Conservation (phyloP, 2,888 invertebrate species). For the Andrena bucephala region DNA sequence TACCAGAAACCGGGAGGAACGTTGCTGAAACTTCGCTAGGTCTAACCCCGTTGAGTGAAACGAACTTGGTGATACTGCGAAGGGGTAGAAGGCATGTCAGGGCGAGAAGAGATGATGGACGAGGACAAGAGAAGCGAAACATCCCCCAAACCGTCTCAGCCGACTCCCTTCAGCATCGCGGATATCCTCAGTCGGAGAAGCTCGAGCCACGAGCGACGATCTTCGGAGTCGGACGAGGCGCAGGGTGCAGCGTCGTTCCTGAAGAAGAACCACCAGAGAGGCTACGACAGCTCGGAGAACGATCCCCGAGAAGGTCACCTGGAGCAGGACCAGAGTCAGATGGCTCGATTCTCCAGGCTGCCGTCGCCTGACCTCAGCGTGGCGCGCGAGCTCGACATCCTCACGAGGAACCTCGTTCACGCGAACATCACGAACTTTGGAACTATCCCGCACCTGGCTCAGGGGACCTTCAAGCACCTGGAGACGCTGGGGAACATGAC, state of each 20-base stretch:
- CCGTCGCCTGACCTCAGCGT: slow-evolving; percentile 78
- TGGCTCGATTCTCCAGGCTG: slow-evolving; percentile 71
- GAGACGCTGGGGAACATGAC: slow-evolving; percentile 73
- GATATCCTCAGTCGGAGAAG: slow-evolving; percentile 80
- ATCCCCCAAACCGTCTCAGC: slow-evolving; percentile 78
- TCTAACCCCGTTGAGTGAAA: not conserved
- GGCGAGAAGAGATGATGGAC: slow-evolving; percentile 68
- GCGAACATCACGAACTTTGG: slow-evolving; percentile 77
- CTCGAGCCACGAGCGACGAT: slow-evolving; percentile 40
- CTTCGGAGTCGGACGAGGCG: slow-evolving; percentile 58
- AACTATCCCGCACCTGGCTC: slow-evolving; percentile 60
- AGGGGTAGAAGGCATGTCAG: slow-evolving; percentile 52
- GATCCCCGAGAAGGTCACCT: slow-evolving; percentile 34
- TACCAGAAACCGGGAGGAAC: not conserved
- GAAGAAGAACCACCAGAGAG: slow-evolving; percentile 39
- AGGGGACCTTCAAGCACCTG: slow-evolving; percentile 75
- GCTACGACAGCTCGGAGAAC: slow-evolving; percentile 50
- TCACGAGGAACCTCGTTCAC: slow-evolving; percentile 80
- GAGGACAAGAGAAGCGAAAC: slow-evolving; percentile 75
- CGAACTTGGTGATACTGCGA: not conserved
- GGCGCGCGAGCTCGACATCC: slow-evolving; percentile 79
- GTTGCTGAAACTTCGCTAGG: not conserved
- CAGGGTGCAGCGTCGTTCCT: slow-evolving; percentile 70
- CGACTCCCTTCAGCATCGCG: slow-evolving; percentile 83
- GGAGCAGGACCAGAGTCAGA: slow-evolving; percentile 46